Evolutionary conservation across 2,888 invertebrate genomes (phyloP), one percentile per base, ranked within the genome.

Genomic region (Omphaloscelis lunosa): DNA sequence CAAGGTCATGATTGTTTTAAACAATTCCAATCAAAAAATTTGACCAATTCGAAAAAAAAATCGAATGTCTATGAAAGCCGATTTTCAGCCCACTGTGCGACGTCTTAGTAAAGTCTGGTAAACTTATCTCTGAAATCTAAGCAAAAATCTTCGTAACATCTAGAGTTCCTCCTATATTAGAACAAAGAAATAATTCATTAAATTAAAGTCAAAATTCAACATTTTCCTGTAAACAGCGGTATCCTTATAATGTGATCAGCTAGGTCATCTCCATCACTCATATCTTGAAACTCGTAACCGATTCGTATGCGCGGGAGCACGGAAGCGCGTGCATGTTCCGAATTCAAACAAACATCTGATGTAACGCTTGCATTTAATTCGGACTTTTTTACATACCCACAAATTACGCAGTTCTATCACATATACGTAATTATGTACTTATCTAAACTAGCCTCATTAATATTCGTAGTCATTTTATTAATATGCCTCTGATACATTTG

Each of bases 221-320:
- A 80, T 81, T 80, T 77, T 85, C 77, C 83, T 83, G 76, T 78
- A 77, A 81, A 79, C 62, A 72, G 79, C 45, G 61, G 59, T 77
- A 79, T 84, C 80, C 83, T 86, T 83, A 72, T 72, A 53, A 58
- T 72, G 41, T 66, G 69, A 89, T 89, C 89, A 85, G 88, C 90
- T 93, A 92, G 93, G 94, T 92, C 93, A 92, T 91, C 90, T 90
- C 75, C 83, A 84, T 88, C 86, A 83, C 71, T 90, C 84, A 73
- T 80, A 86, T 79, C 87, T 81, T 66, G 74, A 81, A 82, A 86
- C 86, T 84, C 82, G 89, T 75, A 76, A 76, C 56, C 74, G 70
- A 91, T 94, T 93, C 72, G 90, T 91, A 94, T 95, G 92, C 92
- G 82, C 72, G 65, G 80, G 75, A 85, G 89, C 91, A 79, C 93